Evolutionary conservation across 2,888 invertebrate genomes (phyloP).

Genomic region (Platynereis dumerilii): DNA sequence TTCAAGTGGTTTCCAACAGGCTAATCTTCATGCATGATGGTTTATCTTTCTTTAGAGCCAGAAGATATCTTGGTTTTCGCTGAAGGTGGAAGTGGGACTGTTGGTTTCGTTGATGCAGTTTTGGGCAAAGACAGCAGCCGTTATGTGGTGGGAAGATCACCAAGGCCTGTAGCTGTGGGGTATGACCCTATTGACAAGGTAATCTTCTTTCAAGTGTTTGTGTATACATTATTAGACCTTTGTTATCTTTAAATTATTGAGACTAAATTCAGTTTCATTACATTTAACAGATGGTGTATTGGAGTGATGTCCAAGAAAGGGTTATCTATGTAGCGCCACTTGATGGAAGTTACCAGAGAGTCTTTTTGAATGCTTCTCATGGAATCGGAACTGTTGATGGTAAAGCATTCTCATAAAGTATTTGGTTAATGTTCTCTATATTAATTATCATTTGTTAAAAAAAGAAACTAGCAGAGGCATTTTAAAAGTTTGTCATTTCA

Average conservation of each 20-base stretch:
- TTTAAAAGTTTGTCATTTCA: too few species aligned
- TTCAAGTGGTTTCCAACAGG: too few species aligned
- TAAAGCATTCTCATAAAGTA: slow-evolving; percentile 27
- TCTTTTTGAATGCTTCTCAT: slow-evolving; percentile 46
- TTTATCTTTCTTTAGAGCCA: too few species aligned
- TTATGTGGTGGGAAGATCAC: slow-evolving; percentile 30
- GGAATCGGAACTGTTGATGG: slow-evolving; percentile 51
- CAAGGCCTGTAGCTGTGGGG: slow-evolving; percentile 35
- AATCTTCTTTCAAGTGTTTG: neutral
- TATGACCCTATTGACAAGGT: slow-evolving; percentile 33
- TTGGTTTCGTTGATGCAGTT: slow-evolving; percentile 50
- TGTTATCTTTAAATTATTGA: too few species aligned
- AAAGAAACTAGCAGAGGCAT: too few species aligned
- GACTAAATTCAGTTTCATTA: too few species aligned
- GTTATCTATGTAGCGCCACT: slow-evolving; percentile 45
- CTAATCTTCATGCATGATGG: too few species aligned
- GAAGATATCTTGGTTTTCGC: slow-evolving; percentile 49
- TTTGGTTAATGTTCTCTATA: too few species aligned
- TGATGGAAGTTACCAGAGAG: slow-evolving; percentile 42
- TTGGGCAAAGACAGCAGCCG: slow-evolving; percentile 28
- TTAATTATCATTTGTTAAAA: too few species aligned
- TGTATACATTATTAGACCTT: too few species aligned
- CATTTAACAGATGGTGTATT: slow-evolving; percentile 44
- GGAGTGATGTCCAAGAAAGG: slow-evolving; percentile 52
- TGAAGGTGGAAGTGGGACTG: slow-evolving; percentile 47